Evolutionary conservation across 2,797 vertebrate species (phyloP).

Genomic region (Trematomus bernacchii): DNA sequence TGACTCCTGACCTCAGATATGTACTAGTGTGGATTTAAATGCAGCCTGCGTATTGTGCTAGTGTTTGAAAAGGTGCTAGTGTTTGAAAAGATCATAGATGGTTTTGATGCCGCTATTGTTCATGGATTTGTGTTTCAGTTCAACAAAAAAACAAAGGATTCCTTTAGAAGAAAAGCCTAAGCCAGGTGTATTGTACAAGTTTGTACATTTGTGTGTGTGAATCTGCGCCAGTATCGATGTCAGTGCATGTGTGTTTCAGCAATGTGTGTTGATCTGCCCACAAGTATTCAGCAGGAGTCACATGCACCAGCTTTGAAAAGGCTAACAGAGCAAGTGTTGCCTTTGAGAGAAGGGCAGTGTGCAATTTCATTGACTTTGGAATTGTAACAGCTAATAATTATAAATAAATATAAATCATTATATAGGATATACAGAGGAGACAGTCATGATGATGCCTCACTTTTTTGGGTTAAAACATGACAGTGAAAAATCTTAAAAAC

Average conservation of each 20-base stretch:
- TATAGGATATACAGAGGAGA: neutral
- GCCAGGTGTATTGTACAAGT: neutral
- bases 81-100: constrained; percentile 21
- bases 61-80: constrained; percentile 20
- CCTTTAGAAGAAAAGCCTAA: constrained; percentile 7
- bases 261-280: constrained; percentile 23
- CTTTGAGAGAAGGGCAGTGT: neutral
- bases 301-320: constrained; percentile 34
- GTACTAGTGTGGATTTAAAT: constrained; percentile 24
- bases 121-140: constrained; percentile 8
- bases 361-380: constrained; percentile 33
- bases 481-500: constrained; percentile 19
- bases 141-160: constrained; percentile 24
- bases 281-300: constrained; percentile 28
- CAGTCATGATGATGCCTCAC: neutral
- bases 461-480: constrained; percentile 4
- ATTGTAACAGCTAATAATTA: neutral
- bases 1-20: constrained; percentile 48
- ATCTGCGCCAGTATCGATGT: neutral
- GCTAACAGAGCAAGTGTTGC: constrained; percentile 34
- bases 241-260: constrained; percentile 9
- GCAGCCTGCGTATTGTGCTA: constrained; percentile 5
- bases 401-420: constrained; percentile 1
- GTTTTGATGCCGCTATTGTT: constrained; percentile 27
- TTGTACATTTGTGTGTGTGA: neutral